Base-by-base conservation (phyloP, 2,113 vertebrate species). In the Montifringilla adamsi region DNA sequence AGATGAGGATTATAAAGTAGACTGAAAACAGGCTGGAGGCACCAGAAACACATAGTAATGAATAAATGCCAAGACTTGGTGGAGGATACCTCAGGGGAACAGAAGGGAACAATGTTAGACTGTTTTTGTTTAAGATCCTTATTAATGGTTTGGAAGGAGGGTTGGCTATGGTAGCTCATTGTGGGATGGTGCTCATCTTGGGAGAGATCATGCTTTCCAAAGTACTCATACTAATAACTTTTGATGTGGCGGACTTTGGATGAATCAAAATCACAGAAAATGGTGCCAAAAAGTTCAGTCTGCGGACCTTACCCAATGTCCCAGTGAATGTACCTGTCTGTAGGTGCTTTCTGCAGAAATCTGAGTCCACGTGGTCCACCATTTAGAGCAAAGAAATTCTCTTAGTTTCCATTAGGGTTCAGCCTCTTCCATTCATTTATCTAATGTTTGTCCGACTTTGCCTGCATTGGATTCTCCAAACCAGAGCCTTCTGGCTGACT, bases 1-100 rank as follows among this genome's bases (percentile, higher is more conserved):
- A 81, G 79, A 74, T 77, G 75, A 75, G 62, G 35, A 86, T 85
- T 93, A 77, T 77, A 84, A 90, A 91, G 24, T 47, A 87, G 64
- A 89, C 66, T 85, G 84, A 92, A 95, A 96, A 89, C 8, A 95
- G 47, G 35, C 90, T 88, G 35, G 67, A 83, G 52, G 55, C 55
- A 80, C 52, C 43, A 73, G 75, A 86, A 95, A 85, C 47, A 77
- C n/a, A 53, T 4, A 83, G 60, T 37, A 33, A 72, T 86, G 68
- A 86, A 80, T 88, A 90, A 85, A 81, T 77, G 85, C 90, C 75
- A 93, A 9, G 43, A 64, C 67, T 77, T 74, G 52, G 92, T 88
- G 79, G 72, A 70, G 80, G 59, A 83, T 74, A 77, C 56, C 87
- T 94, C 87, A 60, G 62, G 64, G 94, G 80, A 95, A 39, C 46